Evolutionary conservation across 30 jellyfish, hydroid and myxozoan species (phyloP).

Genomic region (Hydractinia echinata): DNA sequence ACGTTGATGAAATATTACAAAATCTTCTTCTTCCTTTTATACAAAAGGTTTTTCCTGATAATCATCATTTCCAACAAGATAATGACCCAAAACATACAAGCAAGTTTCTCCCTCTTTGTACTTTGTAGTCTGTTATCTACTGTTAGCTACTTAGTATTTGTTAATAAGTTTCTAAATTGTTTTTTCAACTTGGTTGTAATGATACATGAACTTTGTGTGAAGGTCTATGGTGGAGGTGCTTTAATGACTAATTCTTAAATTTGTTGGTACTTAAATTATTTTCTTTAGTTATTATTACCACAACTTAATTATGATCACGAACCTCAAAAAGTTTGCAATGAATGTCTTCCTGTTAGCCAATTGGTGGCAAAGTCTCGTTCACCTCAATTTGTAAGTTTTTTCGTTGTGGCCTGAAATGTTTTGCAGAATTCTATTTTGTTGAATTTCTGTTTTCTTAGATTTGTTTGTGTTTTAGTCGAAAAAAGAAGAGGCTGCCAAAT

Average conservation of each 20-base stretch:
- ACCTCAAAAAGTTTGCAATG: conserved; percentile 73
- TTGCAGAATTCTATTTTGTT: not conserved
- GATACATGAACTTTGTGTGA: too few relatives aligned
- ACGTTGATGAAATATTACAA: too few relatives aligned
- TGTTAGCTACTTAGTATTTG: too few relatives aligned
- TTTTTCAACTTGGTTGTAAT: too few relatives aligned
- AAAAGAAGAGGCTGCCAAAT: conserved; percentile 68
- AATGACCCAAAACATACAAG: too few relatives aligned
- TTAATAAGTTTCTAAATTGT: too few relatives aligned
- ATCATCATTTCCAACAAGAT: too few relatives aligned
- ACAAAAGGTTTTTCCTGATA: too few relatives aligned
- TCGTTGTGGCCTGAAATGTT: not conserved
- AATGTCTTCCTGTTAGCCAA: conserved; percentile 84
- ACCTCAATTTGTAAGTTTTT: conserved; percentile 62
- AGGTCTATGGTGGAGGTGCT: too few relatives aligned
- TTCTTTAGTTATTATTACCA: conserved; percentile 48
- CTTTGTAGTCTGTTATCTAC: too few relatives aligned
- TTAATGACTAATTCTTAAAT: not conserved
- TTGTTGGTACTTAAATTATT: not conserved
- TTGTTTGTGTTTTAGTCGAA: conserved; percentile 39
- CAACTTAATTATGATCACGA: conserved; percentile 77
- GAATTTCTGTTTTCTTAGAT: not conserved
- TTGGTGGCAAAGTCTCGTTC: conserved; percentile 63
- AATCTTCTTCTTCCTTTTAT: too few relatives aligned
- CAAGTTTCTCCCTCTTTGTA: too few relatives aligned